A percentile compares a stretch with the other conserved stretches of the same genome.
These are phyloP conservation scores for Philypnodon macrostomus DNA, from an alignment of 2,797 vertebrate species.

Conservation along the genomic window DNA sequence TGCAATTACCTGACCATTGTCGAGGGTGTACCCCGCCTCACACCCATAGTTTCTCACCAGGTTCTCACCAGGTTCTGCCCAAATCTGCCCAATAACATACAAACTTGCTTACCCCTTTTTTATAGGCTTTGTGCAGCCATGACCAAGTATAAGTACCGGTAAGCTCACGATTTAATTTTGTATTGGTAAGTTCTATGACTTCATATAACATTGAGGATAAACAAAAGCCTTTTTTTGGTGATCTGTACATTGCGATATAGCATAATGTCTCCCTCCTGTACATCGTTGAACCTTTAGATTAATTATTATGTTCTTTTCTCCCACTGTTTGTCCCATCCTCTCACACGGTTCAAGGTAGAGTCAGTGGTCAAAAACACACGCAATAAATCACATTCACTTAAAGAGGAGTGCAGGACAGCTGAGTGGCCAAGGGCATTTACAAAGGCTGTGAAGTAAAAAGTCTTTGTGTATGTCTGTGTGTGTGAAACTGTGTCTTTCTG, in stretches of 20 bases:
- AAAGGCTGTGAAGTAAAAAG: conserved; percentile 18
- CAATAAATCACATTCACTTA: conserved; percentile 44
- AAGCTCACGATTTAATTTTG: too few species aligned
- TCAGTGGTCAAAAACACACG: conserved; percentile 40
- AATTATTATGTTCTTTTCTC: conserved; percentile 6
- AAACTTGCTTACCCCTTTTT: too few species aligned
- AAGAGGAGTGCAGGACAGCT: conserved; percentile 27
- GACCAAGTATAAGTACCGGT: too few species aligned
- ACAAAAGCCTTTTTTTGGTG: background rate
- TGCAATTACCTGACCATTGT: too few species aligned
- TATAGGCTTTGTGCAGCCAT: too few species aligned
- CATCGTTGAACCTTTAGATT: conserved; percentile 4
- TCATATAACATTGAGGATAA: too few species aligned
- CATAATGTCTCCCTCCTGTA: background rate
- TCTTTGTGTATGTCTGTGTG: conserved; percentile 16
- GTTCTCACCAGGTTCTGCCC: too few species aligned
- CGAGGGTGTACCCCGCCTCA: too few species aligned
- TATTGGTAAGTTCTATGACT: too few species aligned
- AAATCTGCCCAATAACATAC: too few species aligned
- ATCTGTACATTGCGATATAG: background rate
- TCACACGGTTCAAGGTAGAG: conserved; percentile 40
- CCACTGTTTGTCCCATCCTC: conserved; percentile 12
- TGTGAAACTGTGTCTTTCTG: conserved; percentile 36
- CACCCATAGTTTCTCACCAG: too few species aligned
- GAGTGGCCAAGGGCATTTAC: conserved; percentile 30